Percentiles rank a stretch among this genome's conserved stretches.
Evolutionary conservation across 2,113 vertebrate species (phyloP).

Genomic region (Balaeniceps rex): DNA sequence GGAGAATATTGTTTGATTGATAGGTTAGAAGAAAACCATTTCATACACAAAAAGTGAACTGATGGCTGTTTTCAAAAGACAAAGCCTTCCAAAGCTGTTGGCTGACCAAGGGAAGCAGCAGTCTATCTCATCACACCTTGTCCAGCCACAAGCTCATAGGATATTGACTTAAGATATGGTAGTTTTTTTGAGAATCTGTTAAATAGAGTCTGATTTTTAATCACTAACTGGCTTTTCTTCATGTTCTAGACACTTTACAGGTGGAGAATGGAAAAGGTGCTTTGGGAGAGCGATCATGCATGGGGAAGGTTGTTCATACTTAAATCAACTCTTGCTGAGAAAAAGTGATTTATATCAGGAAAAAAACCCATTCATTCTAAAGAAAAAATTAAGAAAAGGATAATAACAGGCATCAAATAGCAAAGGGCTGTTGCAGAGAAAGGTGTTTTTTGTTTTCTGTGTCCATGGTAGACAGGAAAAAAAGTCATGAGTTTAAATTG

Average conservation of each 20-base stretch:
- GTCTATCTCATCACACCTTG: neutral
- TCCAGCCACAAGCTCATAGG: neutral
- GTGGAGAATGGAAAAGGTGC: neutral
- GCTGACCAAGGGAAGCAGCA: neutral
- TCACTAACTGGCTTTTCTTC: neutral
- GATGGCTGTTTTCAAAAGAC: neutral
- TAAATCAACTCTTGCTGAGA: neutral
- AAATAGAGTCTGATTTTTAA: neutral
- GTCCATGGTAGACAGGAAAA: neutral
- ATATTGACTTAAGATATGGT: neutral
- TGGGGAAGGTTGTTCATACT: neutral
- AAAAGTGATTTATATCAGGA: neutral
- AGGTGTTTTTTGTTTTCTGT: neutral
- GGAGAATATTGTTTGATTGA: neutral
- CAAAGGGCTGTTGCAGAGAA: neutral
- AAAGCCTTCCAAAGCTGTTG: neutral
- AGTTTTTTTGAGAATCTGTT: neutral
- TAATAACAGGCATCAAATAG: neutral
- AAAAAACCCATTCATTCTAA: neutral
- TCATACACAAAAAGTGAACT: neutral
- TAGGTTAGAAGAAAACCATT: neutral
- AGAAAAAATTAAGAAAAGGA: neutral
- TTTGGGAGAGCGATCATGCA: neutral
- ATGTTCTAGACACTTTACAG: neutral
- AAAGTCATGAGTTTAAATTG: neutral